Conservation (phyloP, 2,888 invertebrate genomes). For the Rotaria sp. region DNA sequence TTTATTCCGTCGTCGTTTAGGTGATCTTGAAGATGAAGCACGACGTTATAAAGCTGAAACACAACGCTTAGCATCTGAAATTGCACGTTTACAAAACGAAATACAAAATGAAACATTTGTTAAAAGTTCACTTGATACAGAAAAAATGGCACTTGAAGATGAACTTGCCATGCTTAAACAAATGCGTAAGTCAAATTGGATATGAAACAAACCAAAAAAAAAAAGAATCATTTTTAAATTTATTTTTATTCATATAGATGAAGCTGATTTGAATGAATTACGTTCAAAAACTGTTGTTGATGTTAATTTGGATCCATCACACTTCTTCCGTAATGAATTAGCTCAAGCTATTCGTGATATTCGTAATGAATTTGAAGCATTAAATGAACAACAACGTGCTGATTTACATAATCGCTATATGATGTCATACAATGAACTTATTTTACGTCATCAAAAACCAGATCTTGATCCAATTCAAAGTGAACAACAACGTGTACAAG, state of each 20-base stretch:
- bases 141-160: conserved; percentile 40
- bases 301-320: conserved; percentile 40
- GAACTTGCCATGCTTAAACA: conserved; percentile 38
- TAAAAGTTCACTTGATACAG: conserved; percentile 37
- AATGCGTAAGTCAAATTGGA: conserved; percentile 33
- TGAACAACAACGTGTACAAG: conserved; percentile 25
- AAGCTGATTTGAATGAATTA: conserved; percentile 38
- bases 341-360: conserved; percentile 41
- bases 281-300: conserved; percentile 38
- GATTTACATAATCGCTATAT: conserved; percentile 40
- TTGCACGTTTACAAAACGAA: conserved; percentile 39
- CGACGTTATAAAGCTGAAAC: conserved; percentile 41
- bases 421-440: conserved; percentile 38
- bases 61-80: conserved; percentile 38
- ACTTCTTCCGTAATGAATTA: conserved; percentile 41
- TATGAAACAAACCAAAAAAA: not conserved
- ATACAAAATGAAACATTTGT: conserved; percentile 37
- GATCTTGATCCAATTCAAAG: conserved; percentile 35
- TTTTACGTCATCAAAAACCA: conserved; percentile 27
- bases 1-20: conserved; percentile 36
- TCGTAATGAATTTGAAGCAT: conserved; percentile 40
- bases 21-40: conserved; percentile 41
- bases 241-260: not conserved
- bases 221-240: too few species aligned
- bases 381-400: conserved; percentile 36